A percentile compares a stretch with the other conserved stretches of the same genome.
Conservation (phyloP, 2,888 invertebrate species). For the Lycocerus yunnanus region DNA sequence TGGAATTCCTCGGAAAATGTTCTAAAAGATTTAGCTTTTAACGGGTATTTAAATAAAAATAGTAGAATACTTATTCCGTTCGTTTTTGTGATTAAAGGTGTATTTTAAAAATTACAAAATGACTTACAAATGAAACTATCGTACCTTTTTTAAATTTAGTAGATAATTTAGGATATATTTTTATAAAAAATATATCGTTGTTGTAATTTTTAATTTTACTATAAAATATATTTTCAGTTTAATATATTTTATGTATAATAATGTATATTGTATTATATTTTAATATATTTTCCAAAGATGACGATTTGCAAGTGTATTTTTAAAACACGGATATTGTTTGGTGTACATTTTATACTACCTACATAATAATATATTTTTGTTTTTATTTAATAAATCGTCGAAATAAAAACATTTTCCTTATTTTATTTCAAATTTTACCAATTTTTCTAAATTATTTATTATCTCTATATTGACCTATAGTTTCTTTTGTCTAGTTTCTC, state of each 20-base stretch:
- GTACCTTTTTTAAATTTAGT: slow-evolving; percentile 50
- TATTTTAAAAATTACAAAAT: slow-evolving; percentile 46
- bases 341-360: slow-evolving; percentile 55
- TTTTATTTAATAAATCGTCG: slow-evolving; percentile 53
- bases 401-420: slow-evolving; percentile 5
- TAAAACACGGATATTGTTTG: slow-evolving; percentile 34
- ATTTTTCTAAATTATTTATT: background rate
- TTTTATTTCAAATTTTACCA: background rate
- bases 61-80: slow-evolving; percentile 53
- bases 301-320: slow-evolving; percentile 36
- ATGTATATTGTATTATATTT: slow-evolving; percentile 53
- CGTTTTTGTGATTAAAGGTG: slow-evolving; percentile 54
- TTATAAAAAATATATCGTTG: slow-evolving; percentile 51
- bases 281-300: slow-evolving; percentile 55
- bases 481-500: background rate
- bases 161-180: slow-evolving; percentile 48
- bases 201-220: slow-evolving; percentile 53
- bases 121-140: slow-evolving; percentile 46
- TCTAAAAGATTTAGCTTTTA: slow-evolving; percentile 31
- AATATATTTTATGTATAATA: slow-evolving; percentile 47
- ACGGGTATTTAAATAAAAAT: slow-evolving; percentile 55
- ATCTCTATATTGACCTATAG: background rate
- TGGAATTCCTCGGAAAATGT: slow-evolving; percentile 25
- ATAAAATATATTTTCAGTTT: slow-evolving; percentile 47
- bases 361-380: slow-evolving; percentile 49